These are phyloP conservation scores for Knipowitschia caucasica DNA, from an alignment of 2,797 vertebrate genomes.

Conservation along the genomic window DNA sequence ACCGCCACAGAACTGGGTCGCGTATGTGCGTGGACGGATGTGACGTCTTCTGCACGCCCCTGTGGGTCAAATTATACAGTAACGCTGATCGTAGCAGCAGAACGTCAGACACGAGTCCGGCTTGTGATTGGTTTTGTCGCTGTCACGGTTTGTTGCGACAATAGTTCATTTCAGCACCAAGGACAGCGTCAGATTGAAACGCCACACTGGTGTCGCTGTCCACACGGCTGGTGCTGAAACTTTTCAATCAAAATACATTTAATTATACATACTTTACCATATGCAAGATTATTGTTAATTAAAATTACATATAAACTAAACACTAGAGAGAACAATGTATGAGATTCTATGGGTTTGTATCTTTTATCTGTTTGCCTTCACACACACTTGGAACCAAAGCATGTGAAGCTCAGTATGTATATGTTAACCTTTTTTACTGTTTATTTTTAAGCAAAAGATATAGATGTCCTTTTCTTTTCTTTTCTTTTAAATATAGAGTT, in stretches of 20 bases:
- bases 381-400: no score
- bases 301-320: no score
- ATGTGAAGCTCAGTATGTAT: no score
- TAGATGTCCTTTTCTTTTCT: no score
- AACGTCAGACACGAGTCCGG: neutral
- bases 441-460: no score
- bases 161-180: constrained; percentile 60
- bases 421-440: no score
- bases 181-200: constrained; percentile 52
- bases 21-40: neutral
- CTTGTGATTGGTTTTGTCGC: neutral
- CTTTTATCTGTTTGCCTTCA: no score
- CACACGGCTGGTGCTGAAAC: constrained; percentile 45
- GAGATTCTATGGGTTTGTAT: no score
- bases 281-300: no score
- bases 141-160: constrained; percentile 2
- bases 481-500: no score
- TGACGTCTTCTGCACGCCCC: neutral
- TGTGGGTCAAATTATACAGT: neutral
- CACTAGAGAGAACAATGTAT: no score
- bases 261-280: no score
- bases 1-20: neutral
- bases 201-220: constrained; percentile 49
- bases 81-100: neutral
- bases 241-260: neutral